Percentiles rank a stretch among this genome's conserved stretches.
Evolutionary conservation across 92 coral and sea anemone species (phyloP).

Genomic region (Zoanthus sansibaricus): DNA sequence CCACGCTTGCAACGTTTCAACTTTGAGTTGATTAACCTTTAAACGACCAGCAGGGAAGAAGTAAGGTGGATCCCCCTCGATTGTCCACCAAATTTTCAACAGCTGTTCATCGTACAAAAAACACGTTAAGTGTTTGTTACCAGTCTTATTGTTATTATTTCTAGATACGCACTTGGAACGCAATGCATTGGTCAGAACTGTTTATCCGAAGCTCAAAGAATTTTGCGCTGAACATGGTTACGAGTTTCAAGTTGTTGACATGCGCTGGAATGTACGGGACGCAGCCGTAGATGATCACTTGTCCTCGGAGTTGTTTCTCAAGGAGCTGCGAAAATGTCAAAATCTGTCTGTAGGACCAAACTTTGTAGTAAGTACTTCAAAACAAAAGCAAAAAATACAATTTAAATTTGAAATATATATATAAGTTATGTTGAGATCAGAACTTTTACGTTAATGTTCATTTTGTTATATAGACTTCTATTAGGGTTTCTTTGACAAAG

Average conservation of each 20-base stretch:
- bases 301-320: slow-evolving; percentile 80
- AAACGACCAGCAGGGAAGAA: too few relatives aligned
- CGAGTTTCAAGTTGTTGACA: slow-evolving; percentile 91
- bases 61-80: too few relatives aligned
- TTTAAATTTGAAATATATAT: neutral
- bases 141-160: neutral
- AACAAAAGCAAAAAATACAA: neutral
- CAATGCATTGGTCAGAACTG: slow-evolving; percentile 76
- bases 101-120: too few relatives aligned
- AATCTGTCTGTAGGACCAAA: slow-evolving; percentile 92
- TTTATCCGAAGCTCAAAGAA: slow-evolving; percentile 84
- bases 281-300: slow-evolving; percentile 90
- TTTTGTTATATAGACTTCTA: neutral
- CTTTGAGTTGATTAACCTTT: too few relatives aligned
- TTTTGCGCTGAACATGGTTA: slow-evolving; percentile 82
- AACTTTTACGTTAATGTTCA: too few relatives aligned
- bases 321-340: slow-evolving; percentile 83
- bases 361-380: slow-evolving; percentile 70
- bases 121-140: too few relatives aligned
- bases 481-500: neutral
- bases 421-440: too few relatives aligned
- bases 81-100: too few relatives aligned
- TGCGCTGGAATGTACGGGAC: slow-evolving; percentile 99
- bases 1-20: too few relatives aligned
- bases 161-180: slow-evolving; percentile 86